These are phyloP conservation scores for Cariama cristata DNA, from an alignment of 2,113 vertebrate species.

Conservation along the genomic window DNA sequence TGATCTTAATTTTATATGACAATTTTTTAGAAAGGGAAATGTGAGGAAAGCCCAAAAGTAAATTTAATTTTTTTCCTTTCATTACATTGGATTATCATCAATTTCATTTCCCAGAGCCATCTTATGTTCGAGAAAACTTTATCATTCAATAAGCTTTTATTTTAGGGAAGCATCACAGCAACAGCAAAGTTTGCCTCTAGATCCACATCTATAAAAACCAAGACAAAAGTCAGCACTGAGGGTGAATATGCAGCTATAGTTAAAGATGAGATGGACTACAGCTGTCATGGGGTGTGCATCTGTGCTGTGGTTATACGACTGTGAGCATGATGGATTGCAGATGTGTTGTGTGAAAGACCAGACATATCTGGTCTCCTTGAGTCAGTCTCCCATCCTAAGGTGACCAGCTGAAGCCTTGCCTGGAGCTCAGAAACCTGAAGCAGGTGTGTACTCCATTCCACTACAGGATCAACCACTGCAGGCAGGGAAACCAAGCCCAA, in stretches of 20 bases:
- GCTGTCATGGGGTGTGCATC: fast-evolving
- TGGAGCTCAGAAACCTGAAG: not conserved
- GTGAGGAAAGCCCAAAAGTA: not conserved
- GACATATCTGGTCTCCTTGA: not conserved
- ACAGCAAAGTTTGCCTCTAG: not conserved
- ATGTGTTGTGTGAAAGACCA: fast-evolving
- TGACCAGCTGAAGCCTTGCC: not conserved
- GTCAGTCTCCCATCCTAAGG: not conserved
- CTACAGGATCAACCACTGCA: not conserved
- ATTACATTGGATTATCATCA: not conserved
- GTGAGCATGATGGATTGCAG: too few species aligned
- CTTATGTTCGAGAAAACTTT: not conserved
- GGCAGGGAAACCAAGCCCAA: not conserved
- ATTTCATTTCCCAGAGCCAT: not conserved
- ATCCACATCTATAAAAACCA: not conserved
- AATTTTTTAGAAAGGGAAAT: not conserved
- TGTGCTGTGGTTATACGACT: fast-evolving
- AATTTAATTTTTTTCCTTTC: not conserved
- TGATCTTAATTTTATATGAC: not conserved
- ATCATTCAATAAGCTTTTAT: not conserved
- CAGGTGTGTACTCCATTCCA: fast-evolving
- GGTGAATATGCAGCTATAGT: not conserved
- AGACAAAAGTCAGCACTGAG: not conserved
- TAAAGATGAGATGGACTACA: not conserved
- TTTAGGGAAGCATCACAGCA: not conserved